Base-by-base conservation (phyloP, 2,888 invertebrate genomes). In the Lycophotia porphyrea region DNA sequence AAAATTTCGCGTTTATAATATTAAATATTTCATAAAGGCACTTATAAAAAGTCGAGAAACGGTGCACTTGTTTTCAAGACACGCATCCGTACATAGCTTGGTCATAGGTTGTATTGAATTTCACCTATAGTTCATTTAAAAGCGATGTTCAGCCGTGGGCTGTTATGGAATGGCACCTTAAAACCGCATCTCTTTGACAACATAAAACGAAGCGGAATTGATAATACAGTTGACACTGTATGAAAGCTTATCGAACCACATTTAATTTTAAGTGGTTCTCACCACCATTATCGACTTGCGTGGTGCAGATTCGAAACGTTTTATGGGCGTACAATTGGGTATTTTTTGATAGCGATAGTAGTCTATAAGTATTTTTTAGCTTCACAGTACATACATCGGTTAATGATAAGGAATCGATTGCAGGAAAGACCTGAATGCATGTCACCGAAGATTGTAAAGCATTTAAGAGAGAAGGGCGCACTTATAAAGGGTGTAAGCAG, bases 251-350 rank as follows among this genome's bases (percentile, higher is more conserved):
- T 84, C 80, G 49, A 74, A 66, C 18, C 66, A 61, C 84, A 52
- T 80, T 76, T 84, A 83, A 86, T 74, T 84, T 73, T 70, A 86
- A 84, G 80, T 84, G 84, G 52, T 68, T 52, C 18, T 52, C 47
- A 63, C 63, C 71, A 47, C 60, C 36, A 74, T 71, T 79, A 18
- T 24, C 39, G n/a, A 68, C 63, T 55, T 70, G 49, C 63, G 79
- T 58, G 68, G 60, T 66, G 24, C 36, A 34, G 13, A 44, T 83
- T 67, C 21, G 13, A n/a, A 42, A 27, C 21, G 5, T 77, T 76
- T 63, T 55, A 63, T 18, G 8, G n/a, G 1, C 5, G 0, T 74
- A 15, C 36, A 44, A 80, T 81, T 74, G 18, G 36, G 61, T 44
- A 52, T 31, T 36, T 49, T 76, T n/a, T 8, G 76, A 49, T 76